Evolutionary conservation across 2,888 invertebrate genomes (phyloP).

Genomic region (Pardosa pseudoannulata): DNA sequence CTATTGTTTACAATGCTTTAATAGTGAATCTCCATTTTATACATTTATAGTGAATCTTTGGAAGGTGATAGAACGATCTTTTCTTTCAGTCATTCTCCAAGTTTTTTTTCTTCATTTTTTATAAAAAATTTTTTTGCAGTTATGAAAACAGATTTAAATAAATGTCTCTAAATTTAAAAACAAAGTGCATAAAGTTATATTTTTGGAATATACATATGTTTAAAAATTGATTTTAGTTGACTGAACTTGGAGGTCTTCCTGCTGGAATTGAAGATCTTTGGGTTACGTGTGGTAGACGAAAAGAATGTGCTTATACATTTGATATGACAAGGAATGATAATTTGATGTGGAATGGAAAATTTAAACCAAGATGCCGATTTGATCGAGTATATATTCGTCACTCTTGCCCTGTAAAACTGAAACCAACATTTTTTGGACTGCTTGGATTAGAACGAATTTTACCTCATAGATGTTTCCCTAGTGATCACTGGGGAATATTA

Average conservation of each 20-base stretch:
- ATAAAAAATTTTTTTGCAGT: too few relatives aligned
- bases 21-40: too few relatives aligned
- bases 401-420: conserved; percentile 76
- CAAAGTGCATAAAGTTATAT: too few relatives aligned
- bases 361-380: conserved; percentile 79
- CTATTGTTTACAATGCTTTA: too few relatives aligned
- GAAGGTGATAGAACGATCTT: too few relatives aligned
- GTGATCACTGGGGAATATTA: conserved; percentile 81
- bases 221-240: conserved; percentile 76
- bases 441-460: conserved; percentile 80
- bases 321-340: conserved; percentile 81
- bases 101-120: too few relatives aligned
- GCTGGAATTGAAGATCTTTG: conserved; percentile 79
- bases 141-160: too few relatives aligned
- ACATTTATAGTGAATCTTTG: too few relatives aligned
- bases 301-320: conserved; percentile 81
- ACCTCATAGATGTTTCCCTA: conserved; percentile 80
- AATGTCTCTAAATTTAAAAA: too few relatives aligned
- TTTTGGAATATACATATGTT: too few relatives aligned
- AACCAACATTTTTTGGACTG: conserved; percentile 79
- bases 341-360: conserved; percentile 73
- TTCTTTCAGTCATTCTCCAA: too few relatives aligned
- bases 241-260: conserved; percentile 78
- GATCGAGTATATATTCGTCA: conserved; percentile 80
- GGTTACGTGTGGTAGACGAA: conserved; percentile 80